Conservation (phyloP, 92 coral and sea anemone genomes). For the Parazoanthus darwini region DNA sequence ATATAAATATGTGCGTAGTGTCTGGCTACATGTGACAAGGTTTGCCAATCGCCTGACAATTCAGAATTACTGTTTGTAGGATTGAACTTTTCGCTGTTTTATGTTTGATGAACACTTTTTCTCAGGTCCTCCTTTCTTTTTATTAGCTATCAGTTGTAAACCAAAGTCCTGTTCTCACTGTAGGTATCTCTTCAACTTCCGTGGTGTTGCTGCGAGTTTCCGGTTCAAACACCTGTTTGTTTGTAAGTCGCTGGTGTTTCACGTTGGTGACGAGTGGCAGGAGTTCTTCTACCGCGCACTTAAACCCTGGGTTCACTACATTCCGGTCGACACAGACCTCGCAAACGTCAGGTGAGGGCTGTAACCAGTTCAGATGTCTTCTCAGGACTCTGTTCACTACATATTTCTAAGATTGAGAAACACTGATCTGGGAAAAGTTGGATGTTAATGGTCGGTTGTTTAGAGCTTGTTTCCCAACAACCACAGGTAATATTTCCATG, state of each 20-base stretch:
- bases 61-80: too few relatives aligned
- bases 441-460: neutral
- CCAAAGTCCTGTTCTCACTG: neutral
- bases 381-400: too few relatives aligned
- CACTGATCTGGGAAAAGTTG: neutral
- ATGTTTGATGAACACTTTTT: neutral
- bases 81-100: too few relatives aligned
- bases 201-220: slow-evolving; percentile 99
- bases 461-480: neutral
- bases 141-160: neutral
- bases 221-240: slow-evolving; percentile 95
- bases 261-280: slow-evolving; percentile 95
- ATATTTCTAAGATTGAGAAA: neutral
- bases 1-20: neutral
- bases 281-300: slow-evolving; percentile 97
- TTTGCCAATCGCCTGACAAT: neutral
- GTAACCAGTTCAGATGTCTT: neutral
- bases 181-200: slow-evolving; percentile 95
- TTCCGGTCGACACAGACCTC: slow-evolving; percentile 89
- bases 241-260: slow-evolving; percentile 95
- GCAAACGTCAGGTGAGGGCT: slow-evolving; percentile 72
- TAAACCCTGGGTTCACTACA: slow-evolving; percentile 97
- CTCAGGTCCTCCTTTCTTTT: neutral
- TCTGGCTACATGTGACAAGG: neutral
- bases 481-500: neutral